These are phyloP conservation scores for Microtus pennsylvanicus DNA, from an alignment of 2,113 vertebrate genomes.

Conservation along the genomic window DNA sequence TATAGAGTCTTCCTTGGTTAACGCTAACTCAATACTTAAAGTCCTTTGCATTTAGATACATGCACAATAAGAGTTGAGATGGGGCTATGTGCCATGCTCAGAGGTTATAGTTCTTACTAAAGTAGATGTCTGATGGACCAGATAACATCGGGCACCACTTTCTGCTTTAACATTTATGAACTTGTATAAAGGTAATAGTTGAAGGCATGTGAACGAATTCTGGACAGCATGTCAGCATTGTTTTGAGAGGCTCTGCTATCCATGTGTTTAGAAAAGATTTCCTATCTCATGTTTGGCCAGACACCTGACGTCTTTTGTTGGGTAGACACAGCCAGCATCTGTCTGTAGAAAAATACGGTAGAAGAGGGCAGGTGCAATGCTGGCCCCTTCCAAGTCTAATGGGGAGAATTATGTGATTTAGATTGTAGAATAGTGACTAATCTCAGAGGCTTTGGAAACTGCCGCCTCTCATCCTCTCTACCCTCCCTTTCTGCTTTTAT, in stretches of 20 bases:
- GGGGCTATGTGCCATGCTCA: neutral
- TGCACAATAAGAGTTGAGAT: neutral
- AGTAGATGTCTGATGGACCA: neutral
- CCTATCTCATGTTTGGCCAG: slow-evolving; percentile 14
- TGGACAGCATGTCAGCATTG: slow-evolving; percentile 18
- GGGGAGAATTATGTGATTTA: slow-evolving; percentile 39
- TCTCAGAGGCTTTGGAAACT: slow-evolving; percentile 43
- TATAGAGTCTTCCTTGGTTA: neutral
- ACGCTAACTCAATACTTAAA: neutral
- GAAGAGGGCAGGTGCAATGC: neutral
- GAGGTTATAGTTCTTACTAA: slow-evolving; percentile 12
- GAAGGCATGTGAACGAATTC: neutral
- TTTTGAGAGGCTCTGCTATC: neutral
- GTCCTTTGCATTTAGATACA: neutral
- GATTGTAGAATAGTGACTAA: slow-evolving; percentile 36
- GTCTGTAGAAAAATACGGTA: neutral
- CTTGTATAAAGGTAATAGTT: neutral
- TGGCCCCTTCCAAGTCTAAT: neutral
- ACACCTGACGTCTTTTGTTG: neutral
- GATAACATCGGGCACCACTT: neutral
- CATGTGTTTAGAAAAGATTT: neutral
- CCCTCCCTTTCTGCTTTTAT: slow-evolving; percentile 26
- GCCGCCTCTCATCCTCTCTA: neutral
- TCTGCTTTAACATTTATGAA: slow-evolving; percentile 35
- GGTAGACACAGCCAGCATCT: neutral